phyloP scores from a whole-genome alignment of 2,888 invertebrate genomes.

The Emmelina monodactyla region DNA sequence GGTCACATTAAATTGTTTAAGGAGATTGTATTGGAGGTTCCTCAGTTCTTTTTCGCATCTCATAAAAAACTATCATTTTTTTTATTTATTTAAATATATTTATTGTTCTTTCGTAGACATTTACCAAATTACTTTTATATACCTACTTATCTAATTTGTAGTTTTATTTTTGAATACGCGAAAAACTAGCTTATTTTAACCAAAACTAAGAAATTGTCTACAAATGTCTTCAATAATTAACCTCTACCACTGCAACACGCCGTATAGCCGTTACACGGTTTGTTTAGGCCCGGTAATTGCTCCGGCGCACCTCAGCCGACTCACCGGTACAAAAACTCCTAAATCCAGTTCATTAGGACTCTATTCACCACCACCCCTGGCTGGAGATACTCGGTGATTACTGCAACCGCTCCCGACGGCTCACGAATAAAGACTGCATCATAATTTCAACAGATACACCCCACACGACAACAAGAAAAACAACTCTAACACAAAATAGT shows the following conservation, averaged over 20 bases:
- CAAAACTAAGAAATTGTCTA: too few species aligned
- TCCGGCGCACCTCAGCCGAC: conserved; percentile 59
- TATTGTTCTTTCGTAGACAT: too few species aligned
- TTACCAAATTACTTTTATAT: too few species aligned
- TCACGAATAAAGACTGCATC: conserved; percentile 67
- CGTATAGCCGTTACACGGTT: conserved; percentile 38
- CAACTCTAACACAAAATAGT: conserved; percentile 32
- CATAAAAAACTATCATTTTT: too few species aligned
- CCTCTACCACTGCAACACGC: too few species aligned
- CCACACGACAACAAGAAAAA: conserved; percentile 33
- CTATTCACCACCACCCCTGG: conserved; percentile 65
- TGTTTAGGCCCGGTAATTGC: conserved; percentile 63
- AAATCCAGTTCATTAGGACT: conserved; percentile 67
- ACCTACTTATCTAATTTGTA: too few species aligned
- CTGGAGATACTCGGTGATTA: conserved; percentile 67
- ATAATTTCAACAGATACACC: conserved; percentile 66
- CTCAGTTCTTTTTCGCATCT: too few species aligned
- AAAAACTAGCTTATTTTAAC: too few species aligned
- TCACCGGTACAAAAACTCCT: conserved; percentile 63
- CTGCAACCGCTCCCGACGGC: conserved; percentile 67
- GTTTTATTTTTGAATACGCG: too few species aligned
- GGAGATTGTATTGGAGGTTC: too few species aligned
- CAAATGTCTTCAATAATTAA: conserved; percentile 26
- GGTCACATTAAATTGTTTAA: too few species aligned
- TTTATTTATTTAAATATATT: too few species aligned